Base-by-base conservation (phyloP, 1,140 invertebrate genomes). In the Wiebesia pumilae region DNA sequence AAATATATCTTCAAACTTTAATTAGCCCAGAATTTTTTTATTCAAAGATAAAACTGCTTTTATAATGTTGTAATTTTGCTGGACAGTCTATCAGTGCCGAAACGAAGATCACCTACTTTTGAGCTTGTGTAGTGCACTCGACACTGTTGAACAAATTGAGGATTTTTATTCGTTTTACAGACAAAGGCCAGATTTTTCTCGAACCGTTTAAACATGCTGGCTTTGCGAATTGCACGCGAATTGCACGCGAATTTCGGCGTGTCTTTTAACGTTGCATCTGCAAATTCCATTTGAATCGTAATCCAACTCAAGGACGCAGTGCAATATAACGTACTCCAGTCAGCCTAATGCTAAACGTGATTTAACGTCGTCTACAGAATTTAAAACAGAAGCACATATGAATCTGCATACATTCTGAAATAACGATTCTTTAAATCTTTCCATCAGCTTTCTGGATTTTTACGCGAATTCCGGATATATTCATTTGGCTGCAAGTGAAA, bases 391-490 rank as follows among this genome's bases (percentile, higher is more conserved):
- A 65, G 79, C 58, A 81, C 40, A n/a, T 9, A 30, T 27, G 43
- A 30, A 78, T 43, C 38, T 21, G 62, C 80, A 69, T 54, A 65
- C 35, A 71, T 24, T 33, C 27, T 58, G 81, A 75, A 75, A 83
- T 83, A 84, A 84, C 83, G 83, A 62, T 84, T 77, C 54, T 38
- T 78, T 78, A 77, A 84, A 84, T 84, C 71, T 77, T 84, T 75
- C 75, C 83, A 79, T 79, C 83, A 69, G 84, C 84, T 85, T 58
- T 83, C 38, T 62, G 67, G 79, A 86, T 75, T 86, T 82, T 82
- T 65, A 77, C 80, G 79, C 30, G 79, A 85, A 85, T 81, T 69
- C 84, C 54, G 79, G 79, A 86, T 81, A 83, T 83, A 83, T 86
- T 86, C 54, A 83, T 86, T 86, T 77, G 58, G 65, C 47, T 30